Percentiles rank a stretch among this genome's conserved stretches.
These are phyloP conservation scores for Disparrhopalites patrizii DNA, from an alignment of 2,888 invertebrate genomes.

Conservation along the genomic window DNA sequence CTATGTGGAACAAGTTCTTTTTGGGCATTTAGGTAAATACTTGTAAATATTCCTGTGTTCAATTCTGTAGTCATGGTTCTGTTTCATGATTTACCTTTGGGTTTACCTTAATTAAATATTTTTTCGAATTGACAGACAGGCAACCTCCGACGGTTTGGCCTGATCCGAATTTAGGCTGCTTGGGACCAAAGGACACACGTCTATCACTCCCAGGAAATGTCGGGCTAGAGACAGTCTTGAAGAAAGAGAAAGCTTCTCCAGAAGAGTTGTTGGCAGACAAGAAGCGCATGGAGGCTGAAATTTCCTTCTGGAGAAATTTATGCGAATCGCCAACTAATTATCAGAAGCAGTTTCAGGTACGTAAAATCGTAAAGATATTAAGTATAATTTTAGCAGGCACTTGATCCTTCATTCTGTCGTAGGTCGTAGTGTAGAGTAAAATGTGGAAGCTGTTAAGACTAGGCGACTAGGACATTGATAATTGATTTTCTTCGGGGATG, in stretches of 20 bases:
- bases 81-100: not conserved
- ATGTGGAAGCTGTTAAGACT: not conserved
- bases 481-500: too few relatives aligned
- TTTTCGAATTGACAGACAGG: conserved; percentile 20
- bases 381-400: too few relatives aligned
- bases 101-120: not conserved
- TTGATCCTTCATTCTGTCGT: too few relatives aligned
- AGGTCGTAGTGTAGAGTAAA: too few relatives aligned
- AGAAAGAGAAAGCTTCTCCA: conserved; percentile 32
- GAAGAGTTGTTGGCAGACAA: conserved; percentile 44
- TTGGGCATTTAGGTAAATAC: conserved; percentile 40
- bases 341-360: conserved; percentile 43
- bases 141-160: conserved; percentile 42
- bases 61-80: not conserved
- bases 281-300: conserved; percentile 43
- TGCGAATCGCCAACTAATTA: conserved; percentile 42
- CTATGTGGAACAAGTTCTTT: conserved; percentile 47
- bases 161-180: conserved; percentile 62
- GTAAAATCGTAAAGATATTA: too few relatives aligned
- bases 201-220: conserved; percentile 67
- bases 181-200: conserved; percentile 63
- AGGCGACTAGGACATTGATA: too few relatives aligned
- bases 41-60: not conserved
- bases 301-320: conserved; percentile 43
- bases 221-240: conserved; percentile 57